Base-by-base conservation (phyloP, 2,797 vertebrate genomes). In the Pipistrellus pipistrellus region DNA sequence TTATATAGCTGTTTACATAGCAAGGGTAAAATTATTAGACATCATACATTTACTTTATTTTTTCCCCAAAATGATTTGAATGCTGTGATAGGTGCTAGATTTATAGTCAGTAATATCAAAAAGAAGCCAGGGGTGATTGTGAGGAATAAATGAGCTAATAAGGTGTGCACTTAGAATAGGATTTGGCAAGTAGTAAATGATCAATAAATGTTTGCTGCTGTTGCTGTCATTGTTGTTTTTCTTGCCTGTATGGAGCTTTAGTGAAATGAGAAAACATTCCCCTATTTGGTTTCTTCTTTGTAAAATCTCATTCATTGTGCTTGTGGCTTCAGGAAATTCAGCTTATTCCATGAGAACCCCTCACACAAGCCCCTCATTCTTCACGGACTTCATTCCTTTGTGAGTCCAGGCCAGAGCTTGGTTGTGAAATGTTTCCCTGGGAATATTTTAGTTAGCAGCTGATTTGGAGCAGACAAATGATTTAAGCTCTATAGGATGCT, bases 371-470 rank as follows among this genome's bases (percentile, higher is more conserved):
- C 25, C 25, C 66, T 77, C 75, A 9, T 68, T 94, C 64, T 91
- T 85, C 59, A 44, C 17, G 18, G 76, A 53, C n/a, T 89, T 77
- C 38, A 73, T 75, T 78, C 30, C 55, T 90, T 72, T 84, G 75
- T 92, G 27, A 91, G 38, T 91, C 53, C 3, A 84, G 84, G n/a
- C n/a, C 64, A 91, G 81, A 83, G 5, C 25, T 80, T 84, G 76
- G 76, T 91, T 72, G 76, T 14, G 88, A 77, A 14, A 80, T n/a
- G 51, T 81, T 89, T 89, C 69, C 41, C 85, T 80, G 44, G 41
- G 62, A 76, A 86, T 95, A 97, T 94, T 95, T 90, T 85, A 77
- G 53, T 77, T 80, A 93, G 80, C 23, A 66, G 59, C 46, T 86
- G 69, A 93, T 91, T 80, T 84, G 53, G 57, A 88, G 25, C 15